Conservation (phyloP, 2,797 vertebrate genomes). For the Poeciliopsis presidionis region DNA sequence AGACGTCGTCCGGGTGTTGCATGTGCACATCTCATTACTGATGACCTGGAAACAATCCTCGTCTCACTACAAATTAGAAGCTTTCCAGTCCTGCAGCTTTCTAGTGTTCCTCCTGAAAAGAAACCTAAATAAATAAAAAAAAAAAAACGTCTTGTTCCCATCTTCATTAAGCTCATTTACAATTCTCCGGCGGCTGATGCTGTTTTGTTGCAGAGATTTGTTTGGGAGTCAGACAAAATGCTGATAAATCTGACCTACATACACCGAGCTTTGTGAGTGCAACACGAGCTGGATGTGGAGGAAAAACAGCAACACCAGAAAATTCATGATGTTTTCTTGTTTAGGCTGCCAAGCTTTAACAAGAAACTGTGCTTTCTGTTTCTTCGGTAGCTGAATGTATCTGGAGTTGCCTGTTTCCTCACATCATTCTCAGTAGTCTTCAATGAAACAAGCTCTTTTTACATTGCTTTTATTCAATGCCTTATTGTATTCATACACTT, state of each 20-base stretch:
- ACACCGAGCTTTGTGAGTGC: conserved; percentile 16
- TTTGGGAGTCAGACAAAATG: conserved; percentile 46
- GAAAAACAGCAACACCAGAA: background rate
- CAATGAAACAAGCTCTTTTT: background rate
- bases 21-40: conserved; percentile 61
- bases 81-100: conserved; percentile 62
- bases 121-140: background rate
- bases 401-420: background rate
- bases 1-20: conserved; percentile 50
- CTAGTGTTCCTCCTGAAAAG: background rate
- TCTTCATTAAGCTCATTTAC: conserved; percentile 76
- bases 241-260: conserved; percentile 26
- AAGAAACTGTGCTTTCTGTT: background rate
- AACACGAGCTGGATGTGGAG: conserved; percentile 5
- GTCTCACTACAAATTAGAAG: conserved; percentile 70
- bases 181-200: conserved; percentile 67
- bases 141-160: conserved; percentile 27
- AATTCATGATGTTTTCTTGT: background rate
- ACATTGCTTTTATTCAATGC: background rate
- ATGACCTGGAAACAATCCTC: conserved; percentile 72
- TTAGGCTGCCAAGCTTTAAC: background rate
- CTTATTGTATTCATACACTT: background rate
- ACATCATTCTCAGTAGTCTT: background rate
- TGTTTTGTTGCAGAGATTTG: conserved; percentile 49
- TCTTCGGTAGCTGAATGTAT: background rate